A percentile compares a stretch with the other conserved stretches of the same genome.
Evolutionary conservation across 2,888 invertebrate genomes (phyloP).

Genomic region (Clivina fossor): DNA sequence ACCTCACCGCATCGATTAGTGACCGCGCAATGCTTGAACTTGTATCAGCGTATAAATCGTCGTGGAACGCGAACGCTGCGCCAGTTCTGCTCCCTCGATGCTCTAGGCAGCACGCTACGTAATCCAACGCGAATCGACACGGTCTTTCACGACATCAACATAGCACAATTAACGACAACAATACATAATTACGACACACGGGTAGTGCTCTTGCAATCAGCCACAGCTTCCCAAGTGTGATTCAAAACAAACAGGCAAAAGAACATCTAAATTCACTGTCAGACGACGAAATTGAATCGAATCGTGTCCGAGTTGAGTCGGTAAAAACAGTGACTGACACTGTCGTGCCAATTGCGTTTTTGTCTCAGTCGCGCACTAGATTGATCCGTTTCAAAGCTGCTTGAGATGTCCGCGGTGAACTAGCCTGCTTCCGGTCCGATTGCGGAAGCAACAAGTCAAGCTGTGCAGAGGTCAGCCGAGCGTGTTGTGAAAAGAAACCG

Average conservation of each 20-base stretch:
- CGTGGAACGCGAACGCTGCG: conserved; percentile 7
- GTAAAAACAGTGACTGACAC: no score
- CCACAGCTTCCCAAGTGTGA: no score
- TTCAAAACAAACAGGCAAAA: no score
- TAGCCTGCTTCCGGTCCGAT: conserved; percentile 13
- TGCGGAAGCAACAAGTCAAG: conserved; percentile 50
- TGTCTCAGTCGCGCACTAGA: background rate
- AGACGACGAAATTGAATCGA: no score
- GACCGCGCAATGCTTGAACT: conserved; percentile 50
- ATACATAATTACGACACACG: no score
- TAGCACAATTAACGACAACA: no score
- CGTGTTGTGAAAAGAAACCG: no score
- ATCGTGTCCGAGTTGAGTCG: no score
- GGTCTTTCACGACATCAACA: no score
- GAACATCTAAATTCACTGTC: no score
- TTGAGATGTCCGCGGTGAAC: conserved; percentile 9
- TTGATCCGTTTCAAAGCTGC: conserved; percentile 10
- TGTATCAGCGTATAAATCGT: conserved; percentile 13
- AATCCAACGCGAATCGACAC: background rate
- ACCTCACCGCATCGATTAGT: conserved; percentile 56
- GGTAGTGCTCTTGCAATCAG: no score
- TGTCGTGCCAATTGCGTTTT: no score
- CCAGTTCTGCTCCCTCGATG: conserved; percentile 2
- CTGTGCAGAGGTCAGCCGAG: conserved; percentile 20
- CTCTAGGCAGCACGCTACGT: background rate